Evolutionary conservation across 1,140 invertebrate genomes (phyloP).

Genomic region (Saccostrea echinata): DNA sequence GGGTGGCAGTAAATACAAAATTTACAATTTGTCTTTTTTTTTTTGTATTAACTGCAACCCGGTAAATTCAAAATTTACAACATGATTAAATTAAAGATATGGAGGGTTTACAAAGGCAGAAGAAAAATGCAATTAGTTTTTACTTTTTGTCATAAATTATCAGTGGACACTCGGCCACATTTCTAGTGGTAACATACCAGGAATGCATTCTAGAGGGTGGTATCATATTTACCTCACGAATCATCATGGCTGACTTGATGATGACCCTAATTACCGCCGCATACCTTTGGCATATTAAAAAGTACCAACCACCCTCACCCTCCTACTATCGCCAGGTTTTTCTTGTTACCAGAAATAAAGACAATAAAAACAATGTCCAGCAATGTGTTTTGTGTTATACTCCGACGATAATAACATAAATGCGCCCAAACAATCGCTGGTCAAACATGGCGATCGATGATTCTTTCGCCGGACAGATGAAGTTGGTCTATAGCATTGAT

Average conservation of each 20-base stretch:
- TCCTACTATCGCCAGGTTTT: background rate
- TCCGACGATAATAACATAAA: background rate
- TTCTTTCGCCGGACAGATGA: background rate
- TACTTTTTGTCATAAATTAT: no score
- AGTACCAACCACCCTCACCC: background rate
- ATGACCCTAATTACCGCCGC: background rate
- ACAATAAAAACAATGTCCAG: background rate
- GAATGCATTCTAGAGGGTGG: background rate
- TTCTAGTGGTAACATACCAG: background rate
- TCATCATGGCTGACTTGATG: background rate
- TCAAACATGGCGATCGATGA: background rate
- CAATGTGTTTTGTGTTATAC: background rate
- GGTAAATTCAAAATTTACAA: no score
- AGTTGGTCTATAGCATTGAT: constrained; percentile 21
- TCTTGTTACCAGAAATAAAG: constrained; percentile 16
- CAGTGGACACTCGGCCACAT: no score
- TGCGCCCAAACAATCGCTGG: background rate
- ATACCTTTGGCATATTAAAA: background rate
- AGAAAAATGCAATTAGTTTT: no score
- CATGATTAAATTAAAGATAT: no score
- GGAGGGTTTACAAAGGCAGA: no score
- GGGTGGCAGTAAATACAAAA: no score
- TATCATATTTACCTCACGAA: background rate
- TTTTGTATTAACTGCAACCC: no score
- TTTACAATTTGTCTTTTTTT: no score